Evolutionary conservation across 2,113 vertebrate genomes (phyloP).

Genomic region (Macroglossus sobrinus): DNA sequence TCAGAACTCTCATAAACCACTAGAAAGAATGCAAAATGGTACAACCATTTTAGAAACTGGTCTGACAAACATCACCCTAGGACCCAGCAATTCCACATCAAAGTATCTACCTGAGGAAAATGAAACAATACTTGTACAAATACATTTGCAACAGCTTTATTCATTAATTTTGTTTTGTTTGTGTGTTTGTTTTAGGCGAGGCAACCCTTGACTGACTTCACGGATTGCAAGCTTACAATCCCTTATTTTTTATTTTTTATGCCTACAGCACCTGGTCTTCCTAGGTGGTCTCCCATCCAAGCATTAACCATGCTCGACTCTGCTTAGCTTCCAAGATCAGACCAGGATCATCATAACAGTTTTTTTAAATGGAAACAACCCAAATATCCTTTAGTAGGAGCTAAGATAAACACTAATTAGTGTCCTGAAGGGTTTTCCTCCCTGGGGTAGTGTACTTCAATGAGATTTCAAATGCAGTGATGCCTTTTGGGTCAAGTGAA

Average conservation of each 20-base stretch:
- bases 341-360: no score
- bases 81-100: background rate
- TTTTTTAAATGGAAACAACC: background rate
- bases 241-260: no score
- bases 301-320: no score
- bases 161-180: background rate
- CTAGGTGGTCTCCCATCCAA: no score
- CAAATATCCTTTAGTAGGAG: background rate
- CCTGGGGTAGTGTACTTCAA: background rate
- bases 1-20: background rate
- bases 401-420: background rate
- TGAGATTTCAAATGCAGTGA: background rate
- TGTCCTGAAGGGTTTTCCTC: background rate
- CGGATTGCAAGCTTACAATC: no score
- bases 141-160: background rate
- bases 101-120: background rate
- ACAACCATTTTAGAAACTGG: background rate
- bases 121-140: slow-evolving; percentile 7
- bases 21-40: background rate
- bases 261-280: no score
- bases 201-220: no score
- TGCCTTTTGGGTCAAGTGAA: background rate
- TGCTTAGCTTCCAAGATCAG: no score
- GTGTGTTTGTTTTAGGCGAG: no score
- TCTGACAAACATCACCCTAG: background rate